Base-by-base conservation (phyloP, 2,888 invertebrate genomes). In the Leucophora obtusa region DNA sequence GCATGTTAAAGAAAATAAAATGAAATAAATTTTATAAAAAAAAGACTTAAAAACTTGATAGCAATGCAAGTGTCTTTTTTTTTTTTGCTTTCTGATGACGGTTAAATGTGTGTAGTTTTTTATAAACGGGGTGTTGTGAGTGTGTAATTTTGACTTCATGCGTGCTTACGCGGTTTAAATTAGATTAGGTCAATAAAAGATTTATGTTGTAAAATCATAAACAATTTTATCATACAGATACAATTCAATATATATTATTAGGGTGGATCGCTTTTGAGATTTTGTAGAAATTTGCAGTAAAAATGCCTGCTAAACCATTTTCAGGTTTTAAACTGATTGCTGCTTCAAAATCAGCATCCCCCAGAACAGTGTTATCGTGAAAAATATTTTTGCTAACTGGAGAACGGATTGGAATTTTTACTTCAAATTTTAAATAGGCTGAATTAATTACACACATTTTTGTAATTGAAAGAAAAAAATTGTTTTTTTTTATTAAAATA, bases 151-250 rank as follows among this genome's bases (percentile, higher is more conserved):
- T 35, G 59, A 33, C 62, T 69, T 59, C 11, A 56, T 75, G 74
- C 66, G 62, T 75, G 80, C 66, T 81, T 81, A 73, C 71, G 65
- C 43, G 65, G 47, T 65, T 71, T 68, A 74, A 82, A 82, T 79
- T 71, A 77, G 82, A 82, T 79, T 77, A 74, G 77, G 72, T 73
- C 82, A 79, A 68, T 77, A 60, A 56, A 73, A 81, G 73, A 81
- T 77, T 81, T 70, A 81, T 81, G 81, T 69, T 50, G 8, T 62
- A 18, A 60, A 70, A 60, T 81, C 73, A 77, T 70, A 70, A 77
- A 75, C 60, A 53, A 43, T 58, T 62, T 62, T 47, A 58, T 15
- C 38, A 15, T 24, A 24, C 17, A 9, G 7, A 28, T 47, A 9
- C 35, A 14, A 9, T 28, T 28, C 1, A 28, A 6, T 28, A 28